phyloP scores from a whole-genome alignment of 2,113 vertebrate genomes.

The Mus musculus region GRCm39 chr3:132218001-132218500 shows the following conservation, averaged over 20 bases:
- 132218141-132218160: background rate
- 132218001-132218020: conserved; percentile 37
- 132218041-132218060: conserved; percentile 27
- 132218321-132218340: conserved; percentile 78
- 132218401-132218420: conserved; percentile 69
- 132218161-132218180: background rate
- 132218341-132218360: conserved; percentile 83
- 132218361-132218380: background rate
- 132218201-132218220: background rate
- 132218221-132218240: background rate
- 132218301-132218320: conserved; percentile 77
- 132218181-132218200: background rate
- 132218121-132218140: background rate
- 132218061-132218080: background rate
- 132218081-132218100: background rate
- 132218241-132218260: background rate
- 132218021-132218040: conserved; percentile 48
- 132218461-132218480: conserved; percentile 78
- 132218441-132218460: conserved; percentile 82
- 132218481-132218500: conserved; percentile 66
- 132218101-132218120: conserved; percentile 1
- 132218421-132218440: conserved; percentile 81
- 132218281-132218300: conserved; percentile 73
- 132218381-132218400: conserved; percentile 73
- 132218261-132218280: background rate